Evolutionary conservation across 2,113 vertebrate species (phyloP).

Genomic region (Tragelaphus imberbis): DNA sequence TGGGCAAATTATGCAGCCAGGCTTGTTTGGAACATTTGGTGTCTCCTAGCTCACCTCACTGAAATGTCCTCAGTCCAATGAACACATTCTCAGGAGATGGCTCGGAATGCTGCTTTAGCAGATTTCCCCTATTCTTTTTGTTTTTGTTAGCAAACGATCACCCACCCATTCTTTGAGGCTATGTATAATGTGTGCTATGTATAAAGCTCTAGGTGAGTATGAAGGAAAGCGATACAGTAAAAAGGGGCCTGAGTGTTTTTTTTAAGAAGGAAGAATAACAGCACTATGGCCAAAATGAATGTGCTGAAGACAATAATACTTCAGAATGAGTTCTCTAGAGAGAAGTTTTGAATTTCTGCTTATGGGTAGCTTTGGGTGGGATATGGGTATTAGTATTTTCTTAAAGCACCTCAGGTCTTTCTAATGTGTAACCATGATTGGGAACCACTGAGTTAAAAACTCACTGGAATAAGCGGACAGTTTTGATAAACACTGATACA

Average conservation of each 20-base stretch:
- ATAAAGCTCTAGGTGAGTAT: not conserved
- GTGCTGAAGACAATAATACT: conserved; percentile 11
- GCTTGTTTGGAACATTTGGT: not conserved
- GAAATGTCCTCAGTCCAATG: not conserved
- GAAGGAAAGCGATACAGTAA: conserved; percentile 29
- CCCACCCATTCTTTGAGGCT: not conserved
- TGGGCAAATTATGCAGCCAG: not conserved
- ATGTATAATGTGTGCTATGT: not conserved
- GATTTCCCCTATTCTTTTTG: conserved; percentile 21
- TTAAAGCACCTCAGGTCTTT: conserved; percentile 12
- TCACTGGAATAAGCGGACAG: not conserved
- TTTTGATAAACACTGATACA: not conserved
- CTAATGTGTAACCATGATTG: not conserved
- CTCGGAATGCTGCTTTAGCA: conserved; percentile 13
- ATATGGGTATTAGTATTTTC: not conserved
- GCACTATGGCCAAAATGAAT: not conserved
- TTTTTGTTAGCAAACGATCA: conserved; percentile 45
- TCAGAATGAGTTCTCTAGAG: not conserved
- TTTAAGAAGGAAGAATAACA: conserved; percentile 43
- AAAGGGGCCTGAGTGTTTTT: not conserved
- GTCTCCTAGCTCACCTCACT: not conserved
- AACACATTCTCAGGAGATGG: not conserved
- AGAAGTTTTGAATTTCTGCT: conserved; percentile 42
- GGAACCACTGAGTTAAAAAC: conserved; percentile 24
- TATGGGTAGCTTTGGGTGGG: not conserved